Evolutionary conservation across 2,888 invertebrate genomes (phyloP).

Genomic region (Cantharis rufa): DNA sequence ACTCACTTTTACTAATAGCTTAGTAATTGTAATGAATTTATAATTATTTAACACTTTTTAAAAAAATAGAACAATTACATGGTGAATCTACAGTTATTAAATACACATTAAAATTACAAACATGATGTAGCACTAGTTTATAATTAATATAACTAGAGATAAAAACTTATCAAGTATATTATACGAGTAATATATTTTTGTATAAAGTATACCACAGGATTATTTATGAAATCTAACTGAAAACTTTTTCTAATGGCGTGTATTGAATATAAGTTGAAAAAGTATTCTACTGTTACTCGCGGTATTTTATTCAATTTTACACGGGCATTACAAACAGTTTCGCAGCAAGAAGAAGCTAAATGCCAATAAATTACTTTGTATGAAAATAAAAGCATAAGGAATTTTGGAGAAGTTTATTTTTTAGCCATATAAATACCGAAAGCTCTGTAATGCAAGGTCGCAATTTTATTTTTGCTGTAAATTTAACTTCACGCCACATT

Average conservation of each 20-base stretch:
- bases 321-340: background rate
- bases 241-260: background rate
- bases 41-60: background rate
- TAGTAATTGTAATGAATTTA: background rate
- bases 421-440: conserved; percentile 4
- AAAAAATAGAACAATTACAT: background rate
- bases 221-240: background rate
- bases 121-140: background rate
- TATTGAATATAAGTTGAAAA: background rate
- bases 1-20: background rate
- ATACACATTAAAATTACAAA: background rate
- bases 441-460: conserved; percentile 6
- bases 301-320: background rate
- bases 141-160: background rate
- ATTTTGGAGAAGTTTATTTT: conserved; percentile 6
- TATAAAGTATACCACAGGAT: background rate
- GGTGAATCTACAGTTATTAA: background rate
- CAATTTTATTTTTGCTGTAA: conserved; percentile 3
- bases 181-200: background rate
- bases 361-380: conserved; percentile 8
- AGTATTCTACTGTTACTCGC: background rate
- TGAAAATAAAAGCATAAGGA: conserved; percentile 1
- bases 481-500: conserved; percentile 16
- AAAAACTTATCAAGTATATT: background rate
- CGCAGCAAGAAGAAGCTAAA: conserved; percentile 3